These are phyloP conservation scores for Mellivora capensis DNA, from an alignment of 2,113 vertebrate species.

Conservation along the genomic window DNA sequence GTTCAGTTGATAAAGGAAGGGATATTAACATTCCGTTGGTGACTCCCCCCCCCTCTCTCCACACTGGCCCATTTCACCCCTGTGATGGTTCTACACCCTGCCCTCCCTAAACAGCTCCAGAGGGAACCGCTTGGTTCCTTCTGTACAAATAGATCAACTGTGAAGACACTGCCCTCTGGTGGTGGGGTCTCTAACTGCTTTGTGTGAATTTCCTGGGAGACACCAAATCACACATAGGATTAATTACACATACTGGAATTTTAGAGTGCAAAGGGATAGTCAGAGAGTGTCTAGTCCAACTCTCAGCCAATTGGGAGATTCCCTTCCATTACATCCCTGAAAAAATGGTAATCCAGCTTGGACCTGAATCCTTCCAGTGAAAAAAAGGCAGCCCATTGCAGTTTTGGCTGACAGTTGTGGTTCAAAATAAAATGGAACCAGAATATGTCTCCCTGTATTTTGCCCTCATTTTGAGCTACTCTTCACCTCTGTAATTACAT, in stretches of 20 bases:
- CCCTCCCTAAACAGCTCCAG: background rate
- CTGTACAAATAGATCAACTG: background rate
- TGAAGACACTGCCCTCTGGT: conserved; percentile 49
- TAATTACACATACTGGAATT: background rate
- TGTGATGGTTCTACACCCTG: background rate
- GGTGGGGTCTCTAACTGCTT: background rate
- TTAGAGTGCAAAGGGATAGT: background rate
- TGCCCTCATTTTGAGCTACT: background rate
- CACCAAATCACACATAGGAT: background rate
- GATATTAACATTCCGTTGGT: background rate
- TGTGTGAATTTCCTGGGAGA: background rate
- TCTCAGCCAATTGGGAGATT: background rate
- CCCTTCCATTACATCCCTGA: background rate
- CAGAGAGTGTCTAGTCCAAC: background rate
- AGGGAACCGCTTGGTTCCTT: background rate
- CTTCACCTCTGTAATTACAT: background rate
- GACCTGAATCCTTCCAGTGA: background rate
- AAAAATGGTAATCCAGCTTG: background rate
- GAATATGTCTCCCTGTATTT: background rate
- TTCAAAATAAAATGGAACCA: background rate
- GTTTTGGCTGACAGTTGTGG: background rate
- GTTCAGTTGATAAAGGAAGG: background rate
- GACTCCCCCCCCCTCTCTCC: background rate
- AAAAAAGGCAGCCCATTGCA: background rate
- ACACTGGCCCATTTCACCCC: background rate